A percentile compares a stretch with the other conserved stretches of the same genome.
phyloP scores from a whole-genome alignment of 1,140 invertebrate genomes.

The Saxidomus purpurata region DNA sequence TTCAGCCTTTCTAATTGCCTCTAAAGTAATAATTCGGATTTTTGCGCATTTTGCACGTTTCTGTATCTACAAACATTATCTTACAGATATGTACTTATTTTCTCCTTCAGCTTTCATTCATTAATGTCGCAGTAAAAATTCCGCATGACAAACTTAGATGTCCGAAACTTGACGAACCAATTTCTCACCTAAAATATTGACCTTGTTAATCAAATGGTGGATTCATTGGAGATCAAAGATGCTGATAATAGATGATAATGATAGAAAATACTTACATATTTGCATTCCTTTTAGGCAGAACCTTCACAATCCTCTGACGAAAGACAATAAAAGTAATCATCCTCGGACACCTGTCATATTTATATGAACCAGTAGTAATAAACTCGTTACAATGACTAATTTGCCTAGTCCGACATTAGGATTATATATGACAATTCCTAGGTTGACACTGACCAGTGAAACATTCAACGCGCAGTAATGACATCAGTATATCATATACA shows the following conservation, averaged over 20 bases:
- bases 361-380: not conserved
- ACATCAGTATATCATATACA: not conserved
- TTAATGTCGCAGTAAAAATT: not conserved
- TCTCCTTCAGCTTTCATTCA: not conserved
- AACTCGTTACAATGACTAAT: not conserved
- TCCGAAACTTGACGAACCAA: not conserved
- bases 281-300: not conserved
- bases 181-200: not conserved
- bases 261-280: constrained; percentile 21
- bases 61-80: no score
- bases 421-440: not conserved
- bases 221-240: not conserved
- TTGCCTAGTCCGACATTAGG: not conserved
- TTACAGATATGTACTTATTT: no score
- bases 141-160: not conserved
- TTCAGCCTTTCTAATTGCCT: no score
- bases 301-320: not conserved
- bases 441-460: constrained; percentile 7
- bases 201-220: not conserved
- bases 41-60: no score
- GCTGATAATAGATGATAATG: not conserved
- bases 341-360: not conserved
- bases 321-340: not conserved
- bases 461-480: not conserved
- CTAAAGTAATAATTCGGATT: no score